Conservation (phyloP, 2,888 invertebrate species). For the Serripes groenlandicus region DNA sequence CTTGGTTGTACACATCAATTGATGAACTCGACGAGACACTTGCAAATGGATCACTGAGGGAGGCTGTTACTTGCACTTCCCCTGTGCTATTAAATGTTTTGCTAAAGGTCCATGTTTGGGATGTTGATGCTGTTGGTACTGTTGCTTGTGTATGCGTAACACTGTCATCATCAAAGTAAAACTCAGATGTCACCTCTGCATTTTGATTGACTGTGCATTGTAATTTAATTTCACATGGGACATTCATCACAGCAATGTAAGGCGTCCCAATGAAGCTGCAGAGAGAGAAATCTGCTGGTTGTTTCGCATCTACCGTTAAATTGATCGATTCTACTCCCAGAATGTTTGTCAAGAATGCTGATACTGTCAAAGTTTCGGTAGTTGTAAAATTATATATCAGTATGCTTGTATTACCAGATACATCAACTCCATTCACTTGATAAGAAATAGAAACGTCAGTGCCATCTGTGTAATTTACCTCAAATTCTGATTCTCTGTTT, state of each 20-base stretch:
- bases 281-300: conserved; percentile 33
- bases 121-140: conserved; percentile 18
- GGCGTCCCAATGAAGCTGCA: conserved; percentile 34
- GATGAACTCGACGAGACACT: not conserved
- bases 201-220: conserved; percentile 34
- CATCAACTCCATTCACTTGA: conserved; percentile 33
- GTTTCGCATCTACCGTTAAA: conserved; percentile 37
- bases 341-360: conserved; percentile 43
- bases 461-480: conserved; percentile 30
- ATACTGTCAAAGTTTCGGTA: conserved; percentile 58
- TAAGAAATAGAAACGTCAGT: conserved; percentile 51
- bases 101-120: conserved; percentile 29
- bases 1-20: conserved; percentile 52
- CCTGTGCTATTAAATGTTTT: conserved; percentile 34
- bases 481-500: conserved; percentile 27
- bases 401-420: not conserved
- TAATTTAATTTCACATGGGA: conserved; percentile 37
- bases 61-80: conserved; percentile 19
- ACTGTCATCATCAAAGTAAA: conserved; percentile 40
- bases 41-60: conserved; percentile 45
- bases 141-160: conserved; percentile 30
- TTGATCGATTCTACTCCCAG: conserved; percentile 21
- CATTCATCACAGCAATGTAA: conserved; percentile 45
- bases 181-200: conserved; percentile 53
- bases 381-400: conserved; percentile 55